These are phyloP conservation scores for Pelusios castaneus DNA, from an alignment of 2,113 vertebrate genomes.

Conservation along the genomic window DNA sequence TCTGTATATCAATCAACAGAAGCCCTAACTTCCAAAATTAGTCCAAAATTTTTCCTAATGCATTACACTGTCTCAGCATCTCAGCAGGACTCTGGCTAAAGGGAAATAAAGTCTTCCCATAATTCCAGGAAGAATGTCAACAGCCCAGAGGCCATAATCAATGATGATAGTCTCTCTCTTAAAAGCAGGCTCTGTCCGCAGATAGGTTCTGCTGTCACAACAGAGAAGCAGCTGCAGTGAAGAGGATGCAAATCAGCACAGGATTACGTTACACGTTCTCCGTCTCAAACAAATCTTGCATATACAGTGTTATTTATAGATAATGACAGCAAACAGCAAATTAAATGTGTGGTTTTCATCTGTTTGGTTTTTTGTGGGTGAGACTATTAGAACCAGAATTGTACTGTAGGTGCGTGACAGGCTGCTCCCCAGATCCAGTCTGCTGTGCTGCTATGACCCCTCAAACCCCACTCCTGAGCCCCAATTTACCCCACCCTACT, in stretches of 20 bases:
- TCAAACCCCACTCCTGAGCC: too few relatives aligned
- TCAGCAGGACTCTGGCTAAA: background rate
- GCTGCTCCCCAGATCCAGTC: too few relatives aligned
- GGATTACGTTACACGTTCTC: background rate
- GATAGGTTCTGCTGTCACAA: background rate
- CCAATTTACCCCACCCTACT: too few relatives aligned
- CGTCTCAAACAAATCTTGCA: background rate
- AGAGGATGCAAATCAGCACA: background rate
- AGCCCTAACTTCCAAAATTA: background rate
- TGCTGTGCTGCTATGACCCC: too few relatives aligned
- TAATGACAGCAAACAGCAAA: background rate
- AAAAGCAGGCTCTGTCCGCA: background rate
- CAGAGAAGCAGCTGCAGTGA: background rate
- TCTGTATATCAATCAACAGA: background rate
- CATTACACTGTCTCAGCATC: background rate
- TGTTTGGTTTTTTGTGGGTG: background rate
- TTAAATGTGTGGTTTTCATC: background rate
- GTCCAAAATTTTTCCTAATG: background rate
- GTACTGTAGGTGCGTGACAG: background rate
- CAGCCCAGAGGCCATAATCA: background rate
- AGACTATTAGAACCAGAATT: background rate
- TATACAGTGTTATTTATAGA: background rate
- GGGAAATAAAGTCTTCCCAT: background rate
- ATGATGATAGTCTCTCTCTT: background rate
- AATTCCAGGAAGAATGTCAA: background rate